Evolutionary conservation across 2,113 vertebrate species (phyloP), one percentile per base, ranked within the genome.

Genomic region (Argyrosomus japonicus): DNA sequence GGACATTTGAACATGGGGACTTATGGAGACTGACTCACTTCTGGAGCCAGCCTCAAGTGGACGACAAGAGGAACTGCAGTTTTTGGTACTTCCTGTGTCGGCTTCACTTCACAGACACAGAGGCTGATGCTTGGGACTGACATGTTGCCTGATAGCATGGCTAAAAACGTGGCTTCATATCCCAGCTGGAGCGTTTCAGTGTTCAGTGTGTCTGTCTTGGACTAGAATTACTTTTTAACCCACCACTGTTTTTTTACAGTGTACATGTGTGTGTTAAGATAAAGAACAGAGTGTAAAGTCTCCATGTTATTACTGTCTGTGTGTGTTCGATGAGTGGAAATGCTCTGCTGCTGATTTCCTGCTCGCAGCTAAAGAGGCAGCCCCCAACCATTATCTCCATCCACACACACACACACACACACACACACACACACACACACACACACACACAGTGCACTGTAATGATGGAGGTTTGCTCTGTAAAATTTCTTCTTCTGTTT

Each of bases 371-470:
- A 27, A 68, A 63, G 53, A 62, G 25, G 61, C 54, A 64, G 48
- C 76, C 68, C 68, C 43, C 64, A 67, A 64, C 69, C 70, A 75
- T 79, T 71, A 68, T 71, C 60, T 76, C 67, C 65, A 53, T 7
- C 19, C 27, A 4, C 29, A 32, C 25, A n/a, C 50, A 53, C 69
- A 45, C 53, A 71, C 68, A 57, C 68, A 56, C 51, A 70, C 68
- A 56, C 68, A 48, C 68, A 45, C 53, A 71, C 68, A 57, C 68
- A 57, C 51, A 70, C 68, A 56, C 68, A 50, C 23, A 50, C 71
- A 74, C 71, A 51, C 58, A 75, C 72, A 25, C 72, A 23, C 47
- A 4, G 45, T 14, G 45, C 29, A 12, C 21, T 54, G 73, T 62
- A 70, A 75, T 71, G 18, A 75, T 14, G 13, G 23, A 50, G 69